Evolutionary conservation across 1,140 invertebrate genomes (phyloP), one percentile per base, ranked within the genome.

Genomic region (Papilio machaon): DNA sequence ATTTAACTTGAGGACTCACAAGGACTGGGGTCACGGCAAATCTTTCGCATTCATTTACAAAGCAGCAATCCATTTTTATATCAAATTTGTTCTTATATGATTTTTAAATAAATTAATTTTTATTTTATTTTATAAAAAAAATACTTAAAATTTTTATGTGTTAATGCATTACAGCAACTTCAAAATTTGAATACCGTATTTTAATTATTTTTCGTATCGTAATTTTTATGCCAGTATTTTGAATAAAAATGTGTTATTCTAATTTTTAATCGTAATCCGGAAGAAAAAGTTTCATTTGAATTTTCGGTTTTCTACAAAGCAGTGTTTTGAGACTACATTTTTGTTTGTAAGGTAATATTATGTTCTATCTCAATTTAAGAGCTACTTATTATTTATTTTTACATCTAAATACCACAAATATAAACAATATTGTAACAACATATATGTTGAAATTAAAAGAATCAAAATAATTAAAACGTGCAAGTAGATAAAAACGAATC

Each of bases 41-140:
- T 43, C 88, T 86, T 38, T 86, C 90, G 73, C 90, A 88, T 49
- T 91, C 88, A 19, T 88, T 89, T 43, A 81, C 64, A 78, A 83
- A 91, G 75, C 86, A 92, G 81, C 86, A 89, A 30, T 87, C 87
- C 91, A 94, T 91, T 86, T 91, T 90, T 91, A 85, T 84, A 73
- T 30, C 80, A 79, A 81, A 80, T 82, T 81, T 86, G 78, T 82
- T 81, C 82, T 85, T 85, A 54, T 79, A 30, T 49, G 23, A 76
- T 76, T 47, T 49, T 79, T 79, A 46, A 60, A 64, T 79, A 79
- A 47, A 79, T 79, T 64, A 70, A 70, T 38, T 67, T 67, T 64
- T 23, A 38, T 15, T 46, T 60, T 46, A 43, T 64, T 67, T 60
- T 38, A 46, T 30, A 47, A 76, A 46, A 76, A 46, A 76, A 76